Conservation (phyloP, 2,797 vertebrate species). For the Gymnodraco acuticeps region DNA sequence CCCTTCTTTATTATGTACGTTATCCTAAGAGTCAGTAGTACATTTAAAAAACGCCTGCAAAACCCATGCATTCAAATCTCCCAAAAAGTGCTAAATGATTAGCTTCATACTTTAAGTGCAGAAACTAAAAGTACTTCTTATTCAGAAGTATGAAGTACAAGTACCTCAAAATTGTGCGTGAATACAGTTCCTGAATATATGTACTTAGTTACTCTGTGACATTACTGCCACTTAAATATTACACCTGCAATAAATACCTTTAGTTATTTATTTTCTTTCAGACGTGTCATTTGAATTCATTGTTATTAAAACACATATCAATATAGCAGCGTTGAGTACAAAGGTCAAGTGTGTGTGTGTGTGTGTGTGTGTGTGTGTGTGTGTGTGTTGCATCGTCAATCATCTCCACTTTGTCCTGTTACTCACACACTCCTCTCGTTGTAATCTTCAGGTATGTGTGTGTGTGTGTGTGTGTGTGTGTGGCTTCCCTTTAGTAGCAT, state of each 20-base stretch:
- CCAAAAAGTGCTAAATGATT: too few species aligned
- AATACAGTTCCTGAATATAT: too few species aligned
- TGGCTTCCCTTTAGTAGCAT: too few species aligned
- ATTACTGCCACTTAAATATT: background rate
- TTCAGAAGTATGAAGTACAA: too few species aligned
- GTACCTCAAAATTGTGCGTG: too few species aligned
- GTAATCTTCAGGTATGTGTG: constrained; percentile 67
- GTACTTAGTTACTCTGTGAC: too few species aligned
- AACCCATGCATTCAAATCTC: too few species aligned
- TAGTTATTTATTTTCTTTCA: background rate
- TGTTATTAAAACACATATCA: background rate
- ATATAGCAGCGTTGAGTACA: background rate
- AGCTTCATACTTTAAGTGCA: too few species aligned
- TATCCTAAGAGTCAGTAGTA: too few species aligned
- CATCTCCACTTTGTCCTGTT: background rate
- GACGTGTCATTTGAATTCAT: background rate
- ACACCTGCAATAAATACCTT: background rate
- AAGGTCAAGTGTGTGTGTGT: constrained; percentile 5
- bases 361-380: background rate
- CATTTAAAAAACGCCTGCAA: too few species aligned
- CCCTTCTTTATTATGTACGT: fast-evolving
- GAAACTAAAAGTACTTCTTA: too few species aligned
- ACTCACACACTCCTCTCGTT: constrained; percentile 11
- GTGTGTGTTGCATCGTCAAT: background rate
- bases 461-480: constrained; percentile 40